Conservation (phyloP, 2,888 invertebrate species). For the Epinotia brunnichana region DNA sequence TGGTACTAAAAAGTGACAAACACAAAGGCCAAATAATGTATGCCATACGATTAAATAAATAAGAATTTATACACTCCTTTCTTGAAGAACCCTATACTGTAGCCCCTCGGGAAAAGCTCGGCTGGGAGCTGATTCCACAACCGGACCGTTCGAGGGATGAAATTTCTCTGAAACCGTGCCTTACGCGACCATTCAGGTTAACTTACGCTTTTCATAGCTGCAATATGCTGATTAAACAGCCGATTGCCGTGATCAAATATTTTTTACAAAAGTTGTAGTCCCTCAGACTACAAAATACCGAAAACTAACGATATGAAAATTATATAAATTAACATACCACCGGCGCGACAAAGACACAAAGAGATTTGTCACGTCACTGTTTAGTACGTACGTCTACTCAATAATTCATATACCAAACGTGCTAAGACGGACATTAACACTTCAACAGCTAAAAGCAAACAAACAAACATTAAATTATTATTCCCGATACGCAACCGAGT, state of each 20-base stretch:
- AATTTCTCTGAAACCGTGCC: too few relatives aligned
- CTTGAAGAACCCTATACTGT: too few relatives aligned
- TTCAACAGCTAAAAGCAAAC: slow-evolving; percentile 66
- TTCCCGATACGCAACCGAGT: slow-evolving; percentile 54
- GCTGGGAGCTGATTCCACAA: too few relatives aligned
- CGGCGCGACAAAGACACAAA: slow-evolving; percentile 37
- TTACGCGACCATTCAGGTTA: too few relatives aligned
- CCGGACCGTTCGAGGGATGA: too few relatives aligned
- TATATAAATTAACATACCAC: slow-evolving; percentile 28
- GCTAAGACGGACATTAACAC: slow-evolving; percentile 74
- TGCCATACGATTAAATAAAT: too few relatives aligned
- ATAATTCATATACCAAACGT: slow-evolving; percentile 77
- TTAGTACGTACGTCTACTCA: slow-evolving; percentile 59
- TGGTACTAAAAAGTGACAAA: too few relatives aligned
- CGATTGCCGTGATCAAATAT: not conserved
- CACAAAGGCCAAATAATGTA: too few relatives aligned
- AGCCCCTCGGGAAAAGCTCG: too few relatives aligned
- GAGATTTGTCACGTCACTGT: slow-evolving; percentile 39
- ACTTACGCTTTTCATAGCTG: too few relatives aligned
- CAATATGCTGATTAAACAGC: not conserved
- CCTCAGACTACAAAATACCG: not conserved
- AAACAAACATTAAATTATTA: slow-evolving; percentile 64
- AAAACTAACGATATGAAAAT: slow-evolving; percentile 18
- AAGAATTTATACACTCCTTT: too few relatives aligned
- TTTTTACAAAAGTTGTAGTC: not conserved